A percentile compares a stretch with the other conserved stretches of the same genome.
Conservation (phyloP, 2,113 vertebrate species). For the Pseudopipra pipra region DNA sequence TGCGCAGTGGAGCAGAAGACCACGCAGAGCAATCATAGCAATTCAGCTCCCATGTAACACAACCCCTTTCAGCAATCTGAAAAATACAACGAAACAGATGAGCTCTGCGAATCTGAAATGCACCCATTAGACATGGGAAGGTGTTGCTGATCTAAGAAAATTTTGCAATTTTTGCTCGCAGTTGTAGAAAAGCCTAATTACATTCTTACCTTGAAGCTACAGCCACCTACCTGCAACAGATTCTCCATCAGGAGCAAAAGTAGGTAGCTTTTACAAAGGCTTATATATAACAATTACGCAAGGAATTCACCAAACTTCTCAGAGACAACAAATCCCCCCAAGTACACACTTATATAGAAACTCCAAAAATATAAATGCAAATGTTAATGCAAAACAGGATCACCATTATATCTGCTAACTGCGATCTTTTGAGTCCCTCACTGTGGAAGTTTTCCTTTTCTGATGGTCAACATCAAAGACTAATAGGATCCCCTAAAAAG, state of each 20-base stretch:
- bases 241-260: not conserved
- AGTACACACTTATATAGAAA: slow-evolving; percentile 30
- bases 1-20: not conserved
- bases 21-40: not conserved
- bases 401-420: not conserved
- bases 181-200: not conserved
- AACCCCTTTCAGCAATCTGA: not conserved
- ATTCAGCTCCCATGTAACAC: not conserved
- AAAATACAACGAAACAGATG: not conserved
- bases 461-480: slow-evolving; percentile 41
- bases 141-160: not conserved
- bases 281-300: not conserved
- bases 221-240: not conserved
- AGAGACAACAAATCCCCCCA: not conserved
- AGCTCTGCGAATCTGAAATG: slow-evolving; percentile 33
- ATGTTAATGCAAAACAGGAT: slow-evolving; percentile 12
- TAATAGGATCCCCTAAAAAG: not conserved
- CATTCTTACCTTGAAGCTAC: not conserved
- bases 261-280: not conserved
- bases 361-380: slow-evolving; percentile 40
- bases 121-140: slow-evolving; percentile 40
- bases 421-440: not conserved
- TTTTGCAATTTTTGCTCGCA: not conserved
- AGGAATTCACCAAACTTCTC: not conserved
- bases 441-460: slow-evolving; percentile 15